These are phyloP conservation scores for Reinhardtius hippoglossoides DNA, from an alignment of 2,113 vertebrate species.

Conservation along the genomic window DNA sequence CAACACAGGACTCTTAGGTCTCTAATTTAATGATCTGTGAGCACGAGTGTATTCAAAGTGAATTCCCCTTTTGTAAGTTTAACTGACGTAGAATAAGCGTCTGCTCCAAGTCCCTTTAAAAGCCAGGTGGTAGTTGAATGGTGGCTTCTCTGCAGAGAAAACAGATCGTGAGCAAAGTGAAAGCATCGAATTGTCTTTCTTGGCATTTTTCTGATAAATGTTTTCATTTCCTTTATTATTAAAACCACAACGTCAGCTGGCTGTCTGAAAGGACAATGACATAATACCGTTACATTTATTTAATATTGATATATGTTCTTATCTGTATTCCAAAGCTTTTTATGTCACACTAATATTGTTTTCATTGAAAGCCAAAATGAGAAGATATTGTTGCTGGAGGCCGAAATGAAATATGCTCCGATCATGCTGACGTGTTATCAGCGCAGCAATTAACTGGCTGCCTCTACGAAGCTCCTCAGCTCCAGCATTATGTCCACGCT, in stretches of 20 bases:
- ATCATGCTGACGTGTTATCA: slow-evolving; percentile 44
- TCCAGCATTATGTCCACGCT: slow-evolving; percentile 27
- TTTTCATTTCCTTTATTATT: neutral
- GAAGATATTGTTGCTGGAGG: slow-evolving; percentile 22
- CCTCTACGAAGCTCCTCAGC: slow-evolving; percentile 12
- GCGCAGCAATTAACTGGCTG: slow-evolving; percentile 41
- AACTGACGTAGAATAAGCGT: no score
- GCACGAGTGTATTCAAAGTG: no score
- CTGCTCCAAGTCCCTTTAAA: no score
- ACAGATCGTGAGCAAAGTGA: no score
- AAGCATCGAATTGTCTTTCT: no score
- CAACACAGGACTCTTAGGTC: no score
- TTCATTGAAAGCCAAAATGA: slow-evolving; percentile 31
- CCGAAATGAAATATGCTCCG: slow-evolving; percentile 26
- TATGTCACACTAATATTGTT: slow-evolving; percentile 3
- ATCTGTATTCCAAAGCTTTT: slow-evolving; percentile 12
- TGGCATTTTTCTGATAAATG: slow-evolving; percentile 7
- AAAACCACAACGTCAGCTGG: neutral
- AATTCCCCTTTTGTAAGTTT: no score
- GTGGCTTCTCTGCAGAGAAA: no score
- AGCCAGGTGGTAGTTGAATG: no score
- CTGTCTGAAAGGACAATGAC: no score
- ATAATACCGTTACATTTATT: neutral
- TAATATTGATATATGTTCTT: neutral
- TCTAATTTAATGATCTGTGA: no score